Evolutionary conservation across 2,113 vertebrate species (phyloP).

Genomic region (Rhodinocichla rosea): DNA sequence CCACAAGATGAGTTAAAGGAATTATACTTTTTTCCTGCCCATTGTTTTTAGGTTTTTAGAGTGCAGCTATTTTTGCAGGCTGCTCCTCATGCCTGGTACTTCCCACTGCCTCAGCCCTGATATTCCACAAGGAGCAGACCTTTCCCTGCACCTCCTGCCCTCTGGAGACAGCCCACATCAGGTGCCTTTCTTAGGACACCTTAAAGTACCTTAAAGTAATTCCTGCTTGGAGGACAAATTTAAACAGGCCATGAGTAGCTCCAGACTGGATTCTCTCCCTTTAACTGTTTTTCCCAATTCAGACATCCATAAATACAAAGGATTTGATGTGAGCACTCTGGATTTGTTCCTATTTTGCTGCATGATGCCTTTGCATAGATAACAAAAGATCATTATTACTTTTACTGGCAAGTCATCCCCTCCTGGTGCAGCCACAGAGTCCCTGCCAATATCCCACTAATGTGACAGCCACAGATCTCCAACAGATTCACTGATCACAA

Average conservation of each 20-base stretch:
- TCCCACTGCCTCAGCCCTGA: not conserved
- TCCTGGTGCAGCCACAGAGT: rapidly evolving
- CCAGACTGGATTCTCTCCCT: not conserved
- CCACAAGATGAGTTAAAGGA: not conserved
- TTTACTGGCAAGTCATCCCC: not conserved
- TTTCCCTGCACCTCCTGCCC: not conserved
- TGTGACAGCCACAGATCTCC: not conserved
- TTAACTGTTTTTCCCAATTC: not conserved
- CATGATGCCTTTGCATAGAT: not conserved
- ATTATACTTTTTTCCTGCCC: not conserved
- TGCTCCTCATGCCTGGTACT: not conserved
- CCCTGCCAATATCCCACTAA: not conserved
- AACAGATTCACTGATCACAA: not conserved
- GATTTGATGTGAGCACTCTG: not conserved
- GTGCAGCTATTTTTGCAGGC: not conserved
- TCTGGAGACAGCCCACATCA: not conserved
- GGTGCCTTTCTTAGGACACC: not conserved
- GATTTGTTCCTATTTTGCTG: not conserved
- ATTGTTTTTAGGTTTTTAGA: not conserved
- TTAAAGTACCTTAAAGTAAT: not conserved
- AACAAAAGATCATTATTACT: not conserved
- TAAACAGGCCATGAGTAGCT: not conserved
- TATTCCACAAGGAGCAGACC: not conserved
- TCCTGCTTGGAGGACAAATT: not conserved
- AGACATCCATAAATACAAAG: rapidly evolving